Evolutionary conservation across 2,113 vertebrate species (phyloP).

Genomic region (Ginglymostoma cirratum): DNA sequence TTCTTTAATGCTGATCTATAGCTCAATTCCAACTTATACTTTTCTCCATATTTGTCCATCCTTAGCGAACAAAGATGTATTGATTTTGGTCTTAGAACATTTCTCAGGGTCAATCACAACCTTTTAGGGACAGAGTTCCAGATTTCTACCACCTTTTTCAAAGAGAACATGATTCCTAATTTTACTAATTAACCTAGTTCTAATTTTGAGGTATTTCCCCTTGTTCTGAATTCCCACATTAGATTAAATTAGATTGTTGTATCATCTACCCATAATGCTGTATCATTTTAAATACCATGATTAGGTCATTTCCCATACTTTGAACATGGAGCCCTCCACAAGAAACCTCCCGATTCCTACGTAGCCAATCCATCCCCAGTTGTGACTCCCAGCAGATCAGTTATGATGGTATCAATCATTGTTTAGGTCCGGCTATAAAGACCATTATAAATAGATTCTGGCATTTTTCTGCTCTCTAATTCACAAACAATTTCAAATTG

Average conservation of each 20-base stretch:
- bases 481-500: background rate
- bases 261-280: background rate
- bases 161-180: background rate
- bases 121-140: background rate
- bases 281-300: background rate
- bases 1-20: background rate
- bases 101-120: background rate
- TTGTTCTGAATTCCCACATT: background rate
- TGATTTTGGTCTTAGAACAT: background rate
- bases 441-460: background rate
- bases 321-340: background rate
- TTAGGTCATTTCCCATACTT: background rate
- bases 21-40: background rate
- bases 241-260: background rate
- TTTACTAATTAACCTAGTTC: background rate
- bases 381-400: background rate
- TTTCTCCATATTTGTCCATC: background rate
- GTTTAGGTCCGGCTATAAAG: background rate
- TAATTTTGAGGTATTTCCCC: background rate
- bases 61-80: background rate
- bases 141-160: background rate
- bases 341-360: background rate
- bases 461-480: background rate
- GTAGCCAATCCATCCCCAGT: background rate
- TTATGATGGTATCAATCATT: background rate